Conservation (phyloP, 1,140 invertebrate genomes). For the Aplysia californica region DNA sequence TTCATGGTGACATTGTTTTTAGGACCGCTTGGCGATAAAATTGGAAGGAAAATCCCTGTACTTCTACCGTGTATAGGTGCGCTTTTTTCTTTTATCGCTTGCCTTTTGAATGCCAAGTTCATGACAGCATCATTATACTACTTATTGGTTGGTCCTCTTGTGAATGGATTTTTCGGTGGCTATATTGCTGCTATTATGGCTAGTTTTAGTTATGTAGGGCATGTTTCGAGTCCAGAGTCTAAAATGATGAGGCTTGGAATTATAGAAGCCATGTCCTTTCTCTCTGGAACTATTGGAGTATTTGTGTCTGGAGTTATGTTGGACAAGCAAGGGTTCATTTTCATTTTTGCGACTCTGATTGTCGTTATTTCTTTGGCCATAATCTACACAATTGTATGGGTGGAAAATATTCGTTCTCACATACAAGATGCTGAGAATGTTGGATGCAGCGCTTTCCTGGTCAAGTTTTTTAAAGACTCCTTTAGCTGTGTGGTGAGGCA, state of each 20-base stretch:
- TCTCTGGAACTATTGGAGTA: constrained; percentile 68
- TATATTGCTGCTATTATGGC: constrained; percentile 92
- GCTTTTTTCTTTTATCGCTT: constrained; percentile 79
- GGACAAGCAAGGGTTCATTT: constrained; percentile 54
- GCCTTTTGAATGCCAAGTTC: constrained; percentile 79
- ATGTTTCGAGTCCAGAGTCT: constrained; percentile 83
- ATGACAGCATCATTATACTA: constrained; percentile 50
- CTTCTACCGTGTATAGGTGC: constrained; percentile 85
- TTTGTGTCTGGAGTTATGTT: constrained; percentile 66
- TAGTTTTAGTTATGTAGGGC: constrained; percentile 88
- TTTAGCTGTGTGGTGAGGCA: constrained; percentile 56
- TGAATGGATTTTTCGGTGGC: constrained; percentile 78
- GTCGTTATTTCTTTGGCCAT: constrained; percentile 58
- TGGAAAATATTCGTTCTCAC: constrained; percentile 46
- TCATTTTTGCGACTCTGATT: constrained; percentile 48
- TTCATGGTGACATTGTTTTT: constrained; percentile 64
- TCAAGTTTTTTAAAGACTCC: constrained; percentile 39
- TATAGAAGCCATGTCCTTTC: constrained; percentile 74
- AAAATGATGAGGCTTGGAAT: constrained; percentile 86
- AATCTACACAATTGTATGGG: constrained; percentile 64
- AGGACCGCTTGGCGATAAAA: constrained; percentile 79
- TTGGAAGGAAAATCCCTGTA: constrained; percentile 85
- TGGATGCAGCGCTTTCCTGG: constrained; percentile 12
- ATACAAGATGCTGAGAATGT: neutral
- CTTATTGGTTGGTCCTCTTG: constrained; percentile 64